These are phyloP conservation scores for Drosophila subquinaria DNA, from an alignment of 2,888 invertebrate species.

Conservation along the genomic window DNA sequence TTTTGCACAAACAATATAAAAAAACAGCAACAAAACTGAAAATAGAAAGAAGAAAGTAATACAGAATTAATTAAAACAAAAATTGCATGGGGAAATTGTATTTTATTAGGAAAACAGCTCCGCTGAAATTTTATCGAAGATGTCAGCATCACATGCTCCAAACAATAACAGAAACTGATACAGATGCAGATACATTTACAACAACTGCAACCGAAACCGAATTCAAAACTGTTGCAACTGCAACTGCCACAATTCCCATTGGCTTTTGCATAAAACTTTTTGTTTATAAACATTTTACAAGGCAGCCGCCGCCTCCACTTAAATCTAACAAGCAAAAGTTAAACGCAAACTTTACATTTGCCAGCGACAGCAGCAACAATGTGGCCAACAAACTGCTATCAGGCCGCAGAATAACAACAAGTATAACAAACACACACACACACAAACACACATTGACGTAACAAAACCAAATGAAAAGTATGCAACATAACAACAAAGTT, in stretches of 20 bases:
- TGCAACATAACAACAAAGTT: constrained; percentile 47
- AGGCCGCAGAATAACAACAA: constrained; percentile 26
- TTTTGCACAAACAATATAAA: constrained; percentile 11
- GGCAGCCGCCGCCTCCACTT: constrained; percentile 60
- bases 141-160: constrained; percentile 55
- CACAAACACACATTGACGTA: too few relatives aligned
- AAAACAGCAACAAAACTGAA: constrained; percentile 7
- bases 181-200: constrained; percentile 1
- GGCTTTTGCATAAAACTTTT: constrained; percentile 62
- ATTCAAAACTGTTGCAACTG: constrained; percentile 28
- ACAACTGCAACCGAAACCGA: constrained; percentile 27
- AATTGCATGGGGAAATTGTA: constrained; percentile 59
- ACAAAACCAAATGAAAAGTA: constrained; percentile 39
- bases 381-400: constrained; percentile 40
- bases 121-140: constrained; percentile 21
- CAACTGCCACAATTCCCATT: constrained; percentile 37
- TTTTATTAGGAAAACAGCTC: constrained; percentile 46
- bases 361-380: constrained; percentile 47
- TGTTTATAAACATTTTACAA: constrained; percentile 67
- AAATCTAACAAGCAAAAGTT: constrained; percentile 75
- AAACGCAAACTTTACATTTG: constrained; percentile 65
- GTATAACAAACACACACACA: constrained; percentile 9
- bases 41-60: constrained; percentile 24
- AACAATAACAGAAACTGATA: constrained; percentile 54
- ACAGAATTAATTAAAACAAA: constrained; percentile 75